Base-by-base conservation (phyloP, 1,140 invertebrate species). In the Ladona fulva region DNA sequence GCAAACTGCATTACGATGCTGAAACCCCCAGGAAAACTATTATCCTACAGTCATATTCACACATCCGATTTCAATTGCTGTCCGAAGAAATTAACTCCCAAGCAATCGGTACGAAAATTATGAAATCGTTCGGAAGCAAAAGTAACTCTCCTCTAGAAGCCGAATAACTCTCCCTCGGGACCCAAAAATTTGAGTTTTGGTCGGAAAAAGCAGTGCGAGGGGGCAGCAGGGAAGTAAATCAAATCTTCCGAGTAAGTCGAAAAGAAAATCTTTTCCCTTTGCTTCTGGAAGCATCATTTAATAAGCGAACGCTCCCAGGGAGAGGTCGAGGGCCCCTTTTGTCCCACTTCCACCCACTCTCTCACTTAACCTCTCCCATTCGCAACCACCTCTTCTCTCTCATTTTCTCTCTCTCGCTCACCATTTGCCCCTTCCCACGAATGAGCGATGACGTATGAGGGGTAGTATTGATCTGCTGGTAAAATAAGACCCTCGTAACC, bases 381-480 rank as follows among this genome's bases (percentile, higher is more conserved):
- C 52, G 52, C 52, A n/a, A n/a, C n/a, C n/a, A n/a, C n/a, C n/a
- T n/a, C n/a, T n/a, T n/a, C 52, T 66, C 52, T 12, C 52, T 66
- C 52, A 66, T 66, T 66, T 66, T 66, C 52, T n/a, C n/a, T n/a
- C n/a, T n/a, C 52, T 66, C 52, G 5, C 52, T 66, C 52, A 66
- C 14, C n/a, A n/a, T 66, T 66, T 66, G 5, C 25, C 75, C 25
- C 75, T 76, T 42, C 24, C 75, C 25, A n/a, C 25, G 42, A 76
- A 76, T 76, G 75, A 76, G 75, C 25, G 42, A 76, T 76, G 75
- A 76, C 75, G 75, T 76, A 76, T 76, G 75, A 76, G 75, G 29
- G 75, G 75, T 8, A 37, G 75, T 76, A 76, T 76, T 76, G 75
- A 76, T 76, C 75, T 76, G 75, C 75, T 76, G 25, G 75, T 76